These are phyloP conservation scores for Thamnaconus septentrionalis DNA, from an alignment of 2,113 vertebrate genomes.

Conservation along the genomic window DNA sequence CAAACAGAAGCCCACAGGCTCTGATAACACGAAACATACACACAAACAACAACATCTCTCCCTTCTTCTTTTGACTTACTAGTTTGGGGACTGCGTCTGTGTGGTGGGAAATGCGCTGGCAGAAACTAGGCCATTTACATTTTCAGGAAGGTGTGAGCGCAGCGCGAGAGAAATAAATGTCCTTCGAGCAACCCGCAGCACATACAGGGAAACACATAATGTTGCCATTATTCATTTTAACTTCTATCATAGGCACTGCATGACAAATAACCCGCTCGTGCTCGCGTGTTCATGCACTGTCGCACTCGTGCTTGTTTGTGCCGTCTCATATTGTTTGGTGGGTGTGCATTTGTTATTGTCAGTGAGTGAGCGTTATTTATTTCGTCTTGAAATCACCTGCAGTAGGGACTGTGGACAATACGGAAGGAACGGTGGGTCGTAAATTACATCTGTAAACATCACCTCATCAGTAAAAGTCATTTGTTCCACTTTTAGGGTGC, in stretches of 20 bases:
- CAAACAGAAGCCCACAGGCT: conserved; percentile 51
- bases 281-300: conserved; percentile 24
- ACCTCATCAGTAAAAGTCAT: background rate
- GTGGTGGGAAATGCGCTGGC: conserved; percentile 19
- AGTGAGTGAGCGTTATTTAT: conserved; percentile 18
- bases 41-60: conserved; percentile 46
- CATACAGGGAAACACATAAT: conserved; percentile 35
- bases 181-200: conserved; percentile 40
- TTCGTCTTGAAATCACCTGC: conserved; percentile 4
- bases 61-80: conserved; percentile 44
- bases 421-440: background rate
- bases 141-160: conserved; percentile 51
- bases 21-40: conserved; percentile 48
- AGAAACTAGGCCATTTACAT: conserved; percentile 73
- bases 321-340: conserved; percentile 1
- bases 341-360: conserved; percentile 31
- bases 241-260: conserved; percentile 42
- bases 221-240: conserved; percentile 53
- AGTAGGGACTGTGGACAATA: background rate
- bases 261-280: conserved; percentile 27
- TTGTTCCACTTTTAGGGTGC: background rate
- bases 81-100: conserved; percentile 31
- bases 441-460: too few species aligned
- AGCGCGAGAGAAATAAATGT: conserved; percentile 53
- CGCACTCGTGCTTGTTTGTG: conserved; percentile 13